These are phyloP conservation scores for Horisme vitalbata DNA, from an alignment of 2,888 invertebrate species.

Conservation along the genomic window DNA sequence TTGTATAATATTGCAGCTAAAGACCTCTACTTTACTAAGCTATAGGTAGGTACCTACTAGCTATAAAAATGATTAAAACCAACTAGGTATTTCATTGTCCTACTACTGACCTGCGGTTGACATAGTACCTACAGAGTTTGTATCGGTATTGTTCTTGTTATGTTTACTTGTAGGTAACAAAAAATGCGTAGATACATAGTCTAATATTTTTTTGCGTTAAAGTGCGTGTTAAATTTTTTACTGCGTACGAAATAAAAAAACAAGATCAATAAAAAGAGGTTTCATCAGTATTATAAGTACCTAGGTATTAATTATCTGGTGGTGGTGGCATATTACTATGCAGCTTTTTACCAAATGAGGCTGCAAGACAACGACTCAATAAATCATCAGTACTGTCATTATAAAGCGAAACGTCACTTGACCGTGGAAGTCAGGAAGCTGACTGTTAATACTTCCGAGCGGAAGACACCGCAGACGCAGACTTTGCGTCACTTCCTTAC, in stretches of 20 bases:
- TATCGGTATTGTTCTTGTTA: background rate
- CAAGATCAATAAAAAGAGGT: conserved; percentile 11
- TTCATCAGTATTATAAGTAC: no score
- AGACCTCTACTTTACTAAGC: no score
- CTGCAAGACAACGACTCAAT: conserved; percentile 10
- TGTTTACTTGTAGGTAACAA: background rate
- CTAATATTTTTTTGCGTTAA: no score
- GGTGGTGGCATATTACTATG: no score
- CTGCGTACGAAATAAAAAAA: no score
- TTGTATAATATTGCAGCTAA: conserved; percentile 8
- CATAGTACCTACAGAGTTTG: background rate
- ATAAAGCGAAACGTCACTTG: conserved; percentile 47
- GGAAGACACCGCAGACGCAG: conserved; percentile 61
- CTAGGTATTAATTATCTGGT: no score
- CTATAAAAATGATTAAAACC: background rate
- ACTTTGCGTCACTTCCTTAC: conserved; percentile 58
- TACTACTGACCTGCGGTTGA: background rate
- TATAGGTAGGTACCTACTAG: background rate
- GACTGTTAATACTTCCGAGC: conserved; percentile 57
- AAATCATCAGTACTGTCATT: conserved; percentile 24
- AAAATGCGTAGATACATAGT: background rate
- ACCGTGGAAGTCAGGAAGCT: conserved; percentile 64
- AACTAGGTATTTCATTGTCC: no score
- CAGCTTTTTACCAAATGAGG: conserved; percentile 20
- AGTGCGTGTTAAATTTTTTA: no score